Conservation (phyloP, 2,797 vertebrate species). For the Brachyalestes nurse region DNA sequence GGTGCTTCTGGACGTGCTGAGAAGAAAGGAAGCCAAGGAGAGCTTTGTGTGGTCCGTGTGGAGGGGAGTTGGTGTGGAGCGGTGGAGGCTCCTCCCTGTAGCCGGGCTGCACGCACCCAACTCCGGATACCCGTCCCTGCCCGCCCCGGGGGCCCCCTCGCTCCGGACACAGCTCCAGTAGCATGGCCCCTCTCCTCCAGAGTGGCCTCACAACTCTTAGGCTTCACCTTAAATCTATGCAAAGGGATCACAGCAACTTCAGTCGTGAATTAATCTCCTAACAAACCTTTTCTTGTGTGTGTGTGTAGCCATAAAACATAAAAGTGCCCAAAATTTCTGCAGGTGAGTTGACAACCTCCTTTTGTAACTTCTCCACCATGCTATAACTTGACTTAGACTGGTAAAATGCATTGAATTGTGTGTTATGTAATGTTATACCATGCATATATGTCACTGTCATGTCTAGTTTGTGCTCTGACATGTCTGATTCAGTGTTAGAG, state of each 20-base stretch:
- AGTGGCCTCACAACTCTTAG: conserved; percentile 28
- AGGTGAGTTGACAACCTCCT: conserved; percentile 27
- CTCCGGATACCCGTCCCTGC: conserved; percentile 62
- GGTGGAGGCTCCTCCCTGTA: conserved; percentile 61
- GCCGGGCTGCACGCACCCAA: conserved; percentile 43
- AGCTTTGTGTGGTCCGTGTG: conserved; percentile 50
- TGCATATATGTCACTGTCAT: too few species aligned
- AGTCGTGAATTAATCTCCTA: conserved; percentile 34
- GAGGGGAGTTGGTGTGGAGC: conserved; percentile 64
- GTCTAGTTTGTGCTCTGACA: background rate
- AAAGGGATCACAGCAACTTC: conserved; percentile 49
- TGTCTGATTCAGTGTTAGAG: too few species aligned
- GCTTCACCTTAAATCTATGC: conserved; percentile 49
- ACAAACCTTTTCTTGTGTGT: background rate
- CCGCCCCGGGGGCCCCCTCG: conserved; percentile 53
- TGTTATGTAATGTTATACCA: too few species aligned
- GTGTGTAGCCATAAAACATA: conserved; percentile 47
- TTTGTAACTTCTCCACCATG: too few species aligned
- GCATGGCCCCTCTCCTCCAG: conserved; percentile 35
- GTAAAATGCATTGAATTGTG: too few species aligned
- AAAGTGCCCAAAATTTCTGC: conserved; percentile 43
- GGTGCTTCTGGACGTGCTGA: conserved; percentile 39
- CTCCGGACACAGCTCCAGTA: conserved; percentile 64
- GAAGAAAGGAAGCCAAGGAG: conserved; percentile 37
- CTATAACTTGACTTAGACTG: background rate